A percentile compares a stretch with the other conserved stretches of the same genome.
Evolutionary conservation across 2,797 vertebrate species (phyloP).

Genomic region (Acrocephalus scirpaceus): DNA sequence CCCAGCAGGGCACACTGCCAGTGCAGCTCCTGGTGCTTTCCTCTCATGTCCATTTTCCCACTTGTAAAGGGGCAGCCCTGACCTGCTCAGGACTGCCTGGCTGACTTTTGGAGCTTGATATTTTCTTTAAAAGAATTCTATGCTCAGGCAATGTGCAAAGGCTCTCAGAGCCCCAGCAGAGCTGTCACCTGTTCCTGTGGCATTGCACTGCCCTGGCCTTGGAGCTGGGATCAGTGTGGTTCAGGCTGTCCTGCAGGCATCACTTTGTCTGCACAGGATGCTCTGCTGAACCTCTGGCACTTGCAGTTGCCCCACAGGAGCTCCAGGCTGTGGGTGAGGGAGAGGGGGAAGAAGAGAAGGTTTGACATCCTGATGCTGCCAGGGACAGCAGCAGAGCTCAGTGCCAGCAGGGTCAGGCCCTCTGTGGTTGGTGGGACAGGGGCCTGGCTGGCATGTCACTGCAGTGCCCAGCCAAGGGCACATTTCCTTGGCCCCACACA

Average conservation of each 20-base stretch:
- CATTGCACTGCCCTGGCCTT: background rate
- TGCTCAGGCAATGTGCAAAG: background rate
- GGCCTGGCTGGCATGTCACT: background rate
- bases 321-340: background rate
- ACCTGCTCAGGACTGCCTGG: background rate
- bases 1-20: background rate
- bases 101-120: background rate
- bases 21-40: background rate
- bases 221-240: rapidly evolving
- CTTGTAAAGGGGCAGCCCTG: background rate
- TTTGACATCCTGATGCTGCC: background rate
- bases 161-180: background rate
- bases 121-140: background rate
- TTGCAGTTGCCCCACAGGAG: background rate
- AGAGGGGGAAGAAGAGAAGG: background rate
- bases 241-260: background rate
- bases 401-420: background rate
- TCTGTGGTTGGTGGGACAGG: background rate
- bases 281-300: background rate
- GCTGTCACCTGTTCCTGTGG: background rate
- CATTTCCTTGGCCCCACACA: rapidly evolving
- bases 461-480: background rate
- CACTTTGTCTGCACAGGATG: rapidly evolving
- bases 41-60: background rate
- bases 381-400: background rate